Base-by-base conservation (phyloP, 2,113 vertebrate species). In the Corythaixoides concolor region DNA sequence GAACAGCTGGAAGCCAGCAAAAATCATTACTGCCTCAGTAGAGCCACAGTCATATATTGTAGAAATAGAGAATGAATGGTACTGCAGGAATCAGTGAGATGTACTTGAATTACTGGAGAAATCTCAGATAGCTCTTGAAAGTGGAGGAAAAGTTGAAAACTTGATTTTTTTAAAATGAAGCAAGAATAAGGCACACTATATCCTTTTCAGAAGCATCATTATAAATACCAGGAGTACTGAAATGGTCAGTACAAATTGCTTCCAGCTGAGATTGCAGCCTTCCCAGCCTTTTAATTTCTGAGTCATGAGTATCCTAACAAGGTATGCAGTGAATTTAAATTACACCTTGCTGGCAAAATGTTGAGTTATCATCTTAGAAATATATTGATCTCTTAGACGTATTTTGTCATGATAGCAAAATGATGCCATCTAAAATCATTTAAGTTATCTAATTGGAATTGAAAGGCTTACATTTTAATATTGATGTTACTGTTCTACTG, bases 1-100 rank as follows among this genome's bases (percentile, higher is more conserved):
- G 80, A 94, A 95, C 96, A 97, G 92, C 94, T 95, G 95, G 94
- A 93, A 92, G 89, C 55, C 53, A 84, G 95, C 60, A 96, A 96
- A 94, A 97, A 50, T 85, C 85, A 89, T 93, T 93, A 89, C 77
- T 92, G 94, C 73, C 45, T 93, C 86, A 73, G 73, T 15, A 93
- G 69, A 93, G 28, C 50, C 84, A 76, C 66, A 91, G 69, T 62
- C 80, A 35, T 58, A 22, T 87, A 45, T 47, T 81, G 85, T 39
- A 94, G 64, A 94, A 95, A 85, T 20, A 35, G 72, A 72, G 90
- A 83, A 59, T 26, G 56, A 93, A 70, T 43, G 28, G 35, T 60
- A 62, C 52, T 59, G 77, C 18, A 91, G 73, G 69, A 95, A 60
- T 82, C 49, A 47, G 56, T 59, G 43, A 93, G 49, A 79, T 73